These are phyloP conservation scores for Catamblyrhynchus diadema DNA, from an alignment of 2,797 vertebrate species.

Conservation along the genomic window DNA sequence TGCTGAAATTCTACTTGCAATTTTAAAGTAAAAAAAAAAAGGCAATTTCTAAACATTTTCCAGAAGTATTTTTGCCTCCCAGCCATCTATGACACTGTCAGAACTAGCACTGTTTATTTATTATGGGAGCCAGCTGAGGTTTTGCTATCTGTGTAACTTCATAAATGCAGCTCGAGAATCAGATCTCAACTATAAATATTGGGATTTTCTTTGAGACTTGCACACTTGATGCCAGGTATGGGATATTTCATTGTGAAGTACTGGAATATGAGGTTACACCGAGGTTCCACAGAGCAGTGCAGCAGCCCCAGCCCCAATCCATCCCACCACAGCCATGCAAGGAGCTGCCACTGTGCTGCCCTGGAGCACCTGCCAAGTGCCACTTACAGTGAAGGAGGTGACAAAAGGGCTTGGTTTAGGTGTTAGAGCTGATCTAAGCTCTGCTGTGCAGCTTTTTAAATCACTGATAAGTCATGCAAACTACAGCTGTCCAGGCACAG, in stretches of 20 bases:
- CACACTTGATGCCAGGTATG: not conserved
- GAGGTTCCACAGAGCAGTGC: not conserved
- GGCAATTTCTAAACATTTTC: not conserved
- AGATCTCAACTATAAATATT: not conserved
- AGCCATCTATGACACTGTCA: not conserved
- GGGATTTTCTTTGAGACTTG: not conserved
- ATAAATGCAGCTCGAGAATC: not conserved
- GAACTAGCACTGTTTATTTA: not conserved
- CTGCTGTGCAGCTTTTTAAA: not conserved
- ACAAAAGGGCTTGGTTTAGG: not conserved
- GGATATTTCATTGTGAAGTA: not conserved
- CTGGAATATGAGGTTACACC: not conserved
- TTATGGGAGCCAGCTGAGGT: not conserved
- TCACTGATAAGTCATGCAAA: not conserved
- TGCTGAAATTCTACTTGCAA: not conserved
- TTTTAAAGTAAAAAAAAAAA: not conserved
- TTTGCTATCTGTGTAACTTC: not conserved
- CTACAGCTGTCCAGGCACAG: not conserved
- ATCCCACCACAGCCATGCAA: fast-evolving
- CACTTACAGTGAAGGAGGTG: fast-evolving
- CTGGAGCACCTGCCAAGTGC: not conserved
- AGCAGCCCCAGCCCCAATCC: not conserved
- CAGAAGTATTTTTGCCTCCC: not conserved
- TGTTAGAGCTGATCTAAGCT: not conserved
- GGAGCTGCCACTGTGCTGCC: not conserved